Evolutionary conservation across 2,797 vertebrate genomes (phyloP).

Genomic region (Premnoplex brunnescens): DNA sequence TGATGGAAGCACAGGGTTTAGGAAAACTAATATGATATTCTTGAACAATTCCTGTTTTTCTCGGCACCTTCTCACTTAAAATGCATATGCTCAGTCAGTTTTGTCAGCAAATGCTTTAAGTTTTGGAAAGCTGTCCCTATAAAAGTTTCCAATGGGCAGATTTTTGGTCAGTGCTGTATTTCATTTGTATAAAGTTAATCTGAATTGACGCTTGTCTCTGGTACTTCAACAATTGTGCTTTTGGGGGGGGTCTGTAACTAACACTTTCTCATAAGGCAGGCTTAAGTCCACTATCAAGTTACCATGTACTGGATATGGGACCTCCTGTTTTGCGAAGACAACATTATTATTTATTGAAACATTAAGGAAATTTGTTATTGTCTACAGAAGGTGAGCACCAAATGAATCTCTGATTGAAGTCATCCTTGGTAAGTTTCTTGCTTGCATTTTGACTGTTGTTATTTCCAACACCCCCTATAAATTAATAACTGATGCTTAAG

Average conservation of each 20-base stretch:
- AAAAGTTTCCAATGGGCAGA: not conserved
- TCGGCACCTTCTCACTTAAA: not conserved
- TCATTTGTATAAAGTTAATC: not conserved
- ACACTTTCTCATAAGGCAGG: not conserved
- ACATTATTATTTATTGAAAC: constrained; percentile 31
- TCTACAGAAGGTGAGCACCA: not conserved
- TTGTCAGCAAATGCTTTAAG: not conserved
- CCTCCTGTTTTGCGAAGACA: constrained; percentile 35
- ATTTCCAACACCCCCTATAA: not conserved
- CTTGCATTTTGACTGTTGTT: not conserved
- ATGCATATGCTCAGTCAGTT: not conserved
- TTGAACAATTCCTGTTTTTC: constrained; percentile 16
- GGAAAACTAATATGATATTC: not conserved
- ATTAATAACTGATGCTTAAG: not conserved
- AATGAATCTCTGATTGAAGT: not conserved
- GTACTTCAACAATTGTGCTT: not conserved
- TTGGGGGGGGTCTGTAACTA: not conserved
- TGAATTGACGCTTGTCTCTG: not conserved
- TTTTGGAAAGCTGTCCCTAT: not conserved
- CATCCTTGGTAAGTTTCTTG: not conserved
- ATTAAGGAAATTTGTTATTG: not conserved
- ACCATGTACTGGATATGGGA: not conserved
- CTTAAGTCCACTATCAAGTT: not conserved
- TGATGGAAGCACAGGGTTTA: not conserved
- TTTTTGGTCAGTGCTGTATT: not conserved